phyloP scores from a whole-genome alignment of 2,888 invertebrate species.

The Ectemnius cavifrons region DNA sequence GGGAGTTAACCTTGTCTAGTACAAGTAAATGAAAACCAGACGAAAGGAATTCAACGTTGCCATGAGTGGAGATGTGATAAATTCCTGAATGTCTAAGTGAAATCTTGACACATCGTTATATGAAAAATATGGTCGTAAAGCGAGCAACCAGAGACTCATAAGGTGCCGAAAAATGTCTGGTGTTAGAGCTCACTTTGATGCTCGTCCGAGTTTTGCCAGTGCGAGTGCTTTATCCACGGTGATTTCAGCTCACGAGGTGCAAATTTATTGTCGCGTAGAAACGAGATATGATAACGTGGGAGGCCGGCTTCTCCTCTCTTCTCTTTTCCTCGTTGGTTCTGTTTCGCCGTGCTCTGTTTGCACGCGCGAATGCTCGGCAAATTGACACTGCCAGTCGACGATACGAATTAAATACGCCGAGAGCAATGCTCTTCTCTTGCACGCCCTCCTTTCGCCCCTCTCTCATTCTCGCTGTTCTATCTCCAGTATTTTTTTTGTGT shows the following conservation, averaged over 20 bases:
- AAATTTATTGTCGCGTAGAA: constrained; percentile 56
- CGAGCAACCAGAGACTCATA: too few species aligned
- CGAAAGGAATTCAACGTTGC: too few species aligned
- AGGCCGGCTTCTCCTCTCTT: background rate
- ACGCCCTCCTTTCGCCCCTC: background rate
- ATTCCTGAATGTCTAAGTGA: too few species aligned
- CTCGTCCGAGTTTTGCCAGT: too few species aligned
- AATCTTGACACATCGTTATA: too few species aligned
- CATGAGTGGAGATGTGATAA: too few species aligned
- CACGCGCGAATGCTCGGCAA: constrained; percentile 55
- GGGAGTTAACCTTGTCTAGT: too few species aligned
- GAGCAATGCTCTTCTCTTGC: constrained; percentile 24
- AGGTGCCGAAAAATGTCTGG: too few species aligned
- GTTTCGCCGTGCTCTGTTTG: constrained; percentile 41
- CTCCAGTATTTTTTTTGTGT: background rate
- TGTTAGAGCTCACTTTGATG: too few species aligned
- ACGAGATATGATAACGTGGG: constrained; percentile 54
- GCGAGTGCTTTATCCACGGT: constrained; percentile 3
- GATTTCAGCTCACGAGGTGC: constrained; percentile 49
- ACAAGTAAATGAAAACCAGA: too few species aligned
- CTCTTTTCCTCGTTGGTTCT: background rate
- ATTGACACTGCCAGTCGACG: constrained; percentile 60
- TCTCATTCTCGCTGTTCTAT: background rate
- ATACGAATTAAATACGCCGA: constrained; percentile 50
- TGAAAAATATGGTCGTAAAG: too few species aligned